Evolutionary conservation across 2,797 vertebrate species (phyloP), one percentile per base, ranked within the genome.

Genomic region (Miichthys miiuy): DNA sequence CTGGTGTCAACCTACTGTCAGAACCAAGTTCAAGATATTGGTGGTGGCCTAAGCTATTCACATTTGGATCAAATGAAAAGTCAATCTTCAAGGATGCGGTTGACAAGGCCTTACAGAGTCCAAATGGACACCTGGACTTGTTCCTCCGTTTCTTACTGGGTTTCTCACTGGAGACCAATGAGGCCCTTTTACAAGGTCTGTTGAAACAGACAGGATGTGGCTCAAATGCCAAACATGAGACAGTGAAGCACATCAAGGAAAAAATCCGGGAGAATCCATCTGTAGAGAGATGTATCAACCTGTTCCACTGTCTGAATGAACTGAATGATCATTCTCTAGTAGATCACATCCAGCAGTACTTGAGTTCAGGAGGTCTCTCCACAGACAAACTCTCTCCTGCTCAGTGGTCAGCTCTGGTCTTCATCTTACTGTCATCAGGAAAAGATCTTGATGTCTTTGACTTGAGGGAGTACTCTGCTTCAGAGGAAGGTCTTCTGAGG

Each of bases 331-430:
- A 17, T 64, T 85, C 76, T 18, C 80, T 85, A 3, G 79, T 85
- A 46, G 67, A 78, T 47, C 71, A 64, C 65, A 77, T 84, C 55
- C 78, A 84, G 56, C 51, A 64, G 38, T 54, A 0, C 25, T 4
- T 76, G 41, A 30, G 23, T 34, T 58, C 57, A 30, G 68, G 68
- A 52, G 58, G 63, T 18, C 68, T 85, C 7, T 65, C 58, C 21
- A 75, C 57, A 65, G 69, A 75, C 13, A 56, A 57, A 41, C 60
- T 76, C 2, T 75, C 72, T 38, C 23, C 58, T 12, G 64, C 75
- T 55, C 79, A 81, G 72, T 85, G 79, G 83, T 82, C 83, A 25
- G 80, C 77, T 21, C 76, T 86, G 72, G 77, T 64, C 50, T 86
- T 86, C 60, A 60, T 82, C 64, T 60, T 85, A 25, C 56, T 81